Conservation (phyloP, 2,797 vertebrate genomes). For the Hybognathus amarus region DNA sequence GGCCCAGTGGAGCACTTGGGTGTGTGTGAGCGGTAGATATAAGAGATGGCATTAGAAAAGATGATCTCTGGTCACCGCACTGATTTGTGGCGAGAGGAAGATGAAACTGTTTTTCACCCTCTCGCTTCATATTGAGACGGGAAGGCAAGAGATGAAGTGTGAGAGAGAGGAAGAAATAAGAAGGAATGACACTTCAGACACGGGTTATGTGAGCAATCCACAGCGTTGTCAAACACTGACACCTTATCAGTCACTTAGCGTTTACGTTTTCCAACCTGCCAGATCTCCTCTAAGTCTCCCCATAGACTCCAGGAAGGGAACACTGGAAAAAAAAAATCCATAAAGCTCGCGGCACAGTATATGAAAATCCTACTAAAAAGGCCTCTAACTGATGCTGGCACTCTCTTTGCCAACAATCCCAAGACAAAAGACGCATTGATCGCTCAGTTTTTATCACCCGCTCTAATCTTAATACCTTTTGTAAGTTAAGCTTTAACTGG, state of each 20-base stretch:
- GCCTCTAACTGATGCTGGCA: slow-evolving; percentile 40
- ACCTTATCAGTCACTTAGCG: slow-evolving; percentile 52
- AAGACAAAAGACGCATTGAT: slow-evolving; percentile 67
- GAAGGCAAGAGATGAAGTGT: slow-evolving; percentile 17
- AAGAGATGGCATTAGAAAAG: slow-evolving; percentile 59
- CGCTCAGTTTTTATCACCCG: slow-evolving; percentile 68
- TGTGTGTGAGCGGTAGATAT: slow-evolving; percentile 59
- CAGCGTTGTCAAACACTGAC: slow-evolving; percentile 56
- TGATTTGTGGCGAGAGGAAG: slow-evolving; percentile 54
- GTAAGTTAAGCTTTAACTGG: slow-evolving; percentile 73
- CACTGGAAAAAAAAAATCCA: slow-evolving; percentile 38
- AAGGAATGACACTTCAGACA: slow-evolving; percentile 53
- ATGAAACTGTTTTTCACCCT: slow-evolving; percentile 29
- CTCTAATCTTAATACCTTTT: slow-evolving; percentile 76
- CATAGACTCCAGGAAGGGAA: slow-evolving; percentile 6
- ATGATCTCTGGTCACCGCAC: slow-evolving; percentile 57
- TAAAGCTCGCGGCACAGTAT: slow-evolving; percentile 42
- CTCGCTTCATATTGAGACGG: slow-evolving; percentile 16
- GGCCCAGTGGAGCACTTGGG: slow-evolving; percentile 36
- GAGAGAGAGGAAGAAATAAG: slow-evolving; percentile 46
- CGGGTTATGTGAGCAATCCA: slow-evolving; percentile 57
- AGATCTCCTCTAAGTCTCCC: slow-evolving; percentile 19
- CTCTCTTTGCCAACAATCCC: slow-evolving; percentile 38
- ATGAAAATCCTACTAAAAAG: slow-evolving; percentile 51
- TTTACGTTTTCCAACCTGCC: slow-evolving; percentile 37